Percentiles rank a stretch among this genome's conserved stretches.
Conservation (phyloP, 1,140 invertebrate genomes). For the Thaumatotibia leucotreta region DNA sequence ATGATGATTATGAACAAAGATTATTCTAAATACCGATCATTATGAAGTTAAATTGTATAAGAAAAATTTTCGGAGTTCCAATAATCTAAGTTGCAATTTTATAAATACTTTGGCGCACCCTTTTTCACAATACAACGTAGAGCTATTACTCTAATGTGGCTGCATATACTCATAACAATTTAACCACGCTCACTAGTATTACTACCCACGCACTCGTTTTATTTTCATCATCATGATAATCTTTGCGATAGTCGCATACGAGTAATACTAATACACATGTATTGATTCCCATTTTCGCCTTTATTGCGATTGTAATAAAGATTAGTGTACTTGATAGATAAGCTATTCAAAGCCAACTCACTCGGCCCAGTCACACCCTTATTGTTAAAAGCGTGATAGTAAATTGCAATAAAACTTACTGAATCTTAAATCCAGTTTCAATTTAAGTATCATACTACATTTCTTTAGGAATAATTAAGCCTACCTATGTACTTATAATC, state of each 20-base stretch:
- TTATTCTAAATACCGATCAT: too few relatives aligned
- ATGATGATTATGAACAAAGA: too few relatives aligned
- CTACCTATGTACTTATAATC: too few relatives aligned
- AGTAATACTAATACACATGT: not conserved
- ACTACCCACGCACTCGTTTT: not conserved
- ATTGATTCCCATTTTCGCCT: not conserved
- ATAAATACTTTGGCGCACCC: too few relatives aligned
- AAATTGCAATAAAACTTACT: not conserved
- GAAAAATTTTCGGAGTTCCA: too few relatives aligned
- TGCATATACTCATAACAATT: not conserved
- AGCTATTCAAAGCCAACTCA: not conserved
- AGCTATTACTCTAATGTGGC: not conserved
- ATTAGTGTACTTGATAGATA: not conserved
- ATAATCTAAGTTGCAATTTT: too few relatives aligned
- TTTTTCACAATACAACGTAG: not conserved
- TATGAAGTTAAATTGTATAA: too few relatives aligned
- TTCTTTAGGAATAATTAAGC: too few relatives aligned
- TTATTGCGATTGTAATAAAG: not conserved
- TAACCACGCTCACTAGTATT: not conserved
- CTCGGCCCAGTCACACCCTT: not conserved
- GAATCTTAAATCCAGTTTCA: not conserved
- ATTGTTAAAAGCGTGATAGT: not conserved
- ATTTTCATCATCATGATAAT: not conserved
- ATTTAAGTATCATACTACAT: too few relatives aligned
- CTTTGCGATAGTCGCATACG: not conserved